Percentiles rank a stretch among this genome's conserved stretches.
These are phyloP conservation scores for Chloroceryle aenea DNA, from an alignment of 2,113 vertebrate genomes.

Conservation along the genomic window DNA sequence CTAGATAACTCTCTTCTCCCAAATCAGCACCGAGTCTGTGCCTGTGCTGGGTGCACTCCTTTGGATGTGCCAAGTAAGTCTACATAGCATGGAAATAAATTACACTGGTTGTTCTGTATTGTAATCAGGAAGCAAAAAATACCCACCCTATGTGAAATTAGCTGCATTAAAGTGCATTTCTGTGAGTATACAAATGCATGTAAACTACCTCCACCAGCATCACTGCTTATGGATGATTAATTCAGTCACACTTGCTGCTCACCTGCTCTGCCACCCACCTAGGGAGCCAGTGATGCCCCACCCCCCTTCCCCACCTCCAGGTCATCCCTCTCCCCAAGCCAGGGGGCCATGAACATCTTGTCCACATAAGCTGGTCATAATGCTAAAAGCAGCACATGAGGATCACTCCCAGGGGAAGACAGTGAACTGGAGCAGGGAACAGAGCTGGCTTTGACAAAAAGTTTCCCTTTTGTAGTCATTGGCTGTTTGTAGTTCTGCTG, in stretches of 20 bases:
- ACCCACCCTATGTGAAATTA: background rate
- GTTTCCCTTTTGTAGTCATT: background rate
- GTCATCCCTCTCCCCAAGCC: background rate
- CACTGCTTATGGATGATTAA: background rate
- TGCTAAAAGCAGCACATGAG: background rate
- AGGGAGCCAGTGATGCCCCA: background rate
- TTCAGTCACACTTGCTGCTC: background rate
- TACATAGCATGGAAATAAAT: background rate
- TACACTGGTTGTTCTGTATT: background rate
- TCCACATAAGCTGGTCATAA: fast-evolving
- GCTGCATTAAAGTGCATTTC: background rate
- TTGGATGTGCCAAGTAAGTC: background rate
- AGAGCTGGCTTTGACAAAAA: background rate
- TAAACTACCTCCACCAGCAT: background rate
- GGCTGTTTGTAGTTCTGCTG: background rate
- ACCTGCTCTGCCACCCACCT: background rate
- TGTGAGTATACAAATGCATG: background rate
- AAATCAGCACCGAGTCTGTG: background rate
- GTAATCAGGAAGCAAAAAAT: background rate
- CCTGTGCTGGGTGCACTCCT: background rate
- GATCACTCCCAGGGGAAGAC: background rate
- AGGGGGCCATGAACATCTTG: background rate
- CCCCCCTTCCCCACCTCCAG: background rate
- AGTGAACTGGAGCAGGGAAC: background rate
- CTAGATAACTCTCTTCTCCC: background rate